phyloP scores from a whole-genome alignment of 2,888 invertebrate genomes.

The Rotaria socialis region DNA sequence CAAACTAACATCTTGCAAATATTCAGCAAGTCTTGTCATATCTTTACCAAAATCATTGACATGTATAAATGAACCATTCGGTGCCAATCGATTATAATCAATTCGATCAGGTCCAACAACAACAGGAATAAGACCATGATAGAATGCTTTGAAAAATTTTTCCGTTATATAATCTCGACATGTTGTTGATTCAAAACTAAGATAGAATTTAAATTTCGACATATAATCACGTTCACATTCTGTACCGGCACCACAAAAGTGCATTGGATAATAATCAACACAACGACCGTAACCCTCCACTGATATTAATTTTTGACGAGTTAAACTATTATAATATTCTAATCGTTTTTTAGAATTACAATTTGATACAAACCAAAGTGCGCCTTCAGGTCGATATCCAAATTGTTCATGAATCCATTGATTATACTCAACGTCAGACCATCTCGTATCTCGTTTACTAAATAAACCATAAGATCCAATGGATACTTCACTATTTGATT shows the following conservation, averaged over 20 bases:
- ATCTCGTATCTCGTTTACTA: not conserved
- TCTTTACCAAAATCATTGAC: not conserved
- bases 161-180: conserved; percentile 18
- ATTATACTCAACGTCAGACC: not conserved
- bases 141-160: conserved; percentile 15
- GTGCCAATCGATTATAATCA: not conserved
- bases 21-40: not conserved
- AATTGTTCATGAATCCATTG: not conserved
- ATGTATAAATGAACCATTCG: not conserved
- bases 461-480: not conserved
- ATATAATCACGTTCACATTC: conserved; percentile 13
- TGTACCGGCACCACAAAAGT: not conserved
- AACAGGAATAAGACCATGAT: not conserved
- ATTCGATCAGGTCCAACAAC: not conserved
- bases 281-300: not conserved
- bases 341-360: not conserved
- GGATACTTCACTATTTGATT: conserved; percentile 22
- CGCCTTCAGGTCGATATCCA: not conserved
- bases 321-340: not conserved
- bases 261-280: conserved; percentile 1
- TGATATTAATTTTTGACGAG: not conserved
- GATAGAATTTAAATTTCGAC: conserved; percentile 1
- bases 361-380: conserved; percentile 22
- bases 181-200: not conserved
- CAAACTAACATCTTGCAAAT: not conserved